Evolutionary conservation across 2,888 invertebrate genomes (phyloP).

Genomic region (Drosophila bunnanda): DNA sequence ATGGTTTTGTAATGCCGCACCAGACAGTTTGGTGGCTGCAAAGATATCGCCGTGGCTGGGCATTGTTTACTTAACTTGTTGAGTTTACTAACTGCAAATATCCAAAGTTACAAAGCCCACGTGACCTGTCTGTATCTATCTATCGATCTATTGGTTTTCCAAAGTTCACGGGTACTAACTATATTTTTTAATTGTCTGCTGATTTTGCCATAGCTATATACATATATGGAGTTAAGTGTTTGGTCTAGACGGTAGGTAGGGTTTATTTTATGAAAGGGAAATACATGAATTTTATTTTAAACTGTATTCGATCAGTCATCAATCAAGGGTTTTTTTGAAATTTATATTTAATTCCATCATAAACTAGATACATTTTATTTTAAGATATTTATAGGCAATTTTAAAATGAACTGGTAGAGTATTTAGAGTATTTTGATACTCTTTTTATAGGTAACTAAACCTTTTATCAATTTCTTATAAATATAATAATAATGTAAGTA

Average conservation of each 20-base stretch:
- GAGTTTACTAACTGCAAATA: conserved; percentile 2
- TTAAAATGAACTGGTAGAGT: too few species aligned
- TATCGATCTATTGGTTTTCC: neutral
- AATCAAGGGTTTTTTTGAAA: neutral
- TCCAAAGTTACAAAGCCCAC: conserved; percentile 27
- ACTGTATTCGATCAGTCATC: neutral
- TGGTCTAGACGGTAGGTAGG: neutral
- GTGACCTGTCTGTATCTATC: conserved; percentile 14
- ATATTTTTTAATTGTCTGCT: conserved; percentile 18
- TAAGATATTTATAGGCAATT: neutral
- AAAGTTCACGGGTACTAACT: conserved; percentile 9
- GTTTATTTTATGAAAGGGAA: neutral
- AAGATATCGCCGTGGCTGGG: neutral
- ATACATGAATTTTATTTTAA: neutral
- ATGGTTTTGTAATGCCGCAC: conserved; percentile 28
- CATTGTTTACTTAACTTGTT: conserved; percentile 10
- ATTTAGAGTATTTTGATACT: too few species aligned
- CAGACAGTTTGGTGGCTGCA: conserved; percentile 37
- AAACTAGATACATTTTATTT: neutral
- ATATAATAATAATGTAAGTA: too few species aligned
- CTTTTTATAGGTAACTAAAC: too few species aligned
- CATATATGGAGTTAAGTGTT: neutral
- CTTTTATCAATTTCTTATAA: too few species aligned
- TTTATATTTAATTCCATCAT: neutral
- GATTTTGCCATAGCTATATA: neutral